These are phyloP conservation scores for Lampropteryx suffumata DNA, from an alignment of 2,888 invertebrate genomes.

Conservation along the genomic window DNA sequence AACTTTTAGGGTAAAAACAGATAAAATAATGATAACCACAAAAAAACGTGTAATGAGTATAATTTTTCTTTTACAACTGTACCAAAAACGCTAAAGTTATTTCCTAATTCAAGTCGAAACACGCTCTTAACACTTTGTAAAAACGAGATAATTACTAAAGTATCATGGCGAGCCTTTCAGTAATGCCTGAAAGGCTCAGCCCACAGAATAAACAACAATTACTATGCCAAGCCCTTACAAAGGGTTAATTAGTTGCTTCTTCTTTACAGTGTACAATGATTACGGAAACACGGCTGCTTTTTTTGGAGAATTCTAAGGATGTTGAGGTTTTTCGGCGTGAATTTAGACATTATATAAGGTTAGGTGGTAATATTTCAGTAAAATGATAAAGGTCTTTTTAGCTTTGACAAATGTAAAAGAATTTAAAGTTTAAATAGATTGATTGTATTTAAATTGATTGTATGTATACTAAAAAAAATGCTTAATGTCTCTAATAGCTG, in stretches of 20 bases:
- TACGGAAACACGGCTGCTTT: conserved; percentile 29
- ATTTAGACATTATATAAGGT: conserved; percentile 1
- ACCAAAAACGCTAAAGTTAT: background rate
- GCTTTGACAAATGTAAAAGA: background rate
- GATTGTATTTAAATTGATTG: no score
- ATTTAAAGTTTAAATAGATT: no score
- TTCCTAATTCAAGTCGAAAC: conserved; percentile 9
- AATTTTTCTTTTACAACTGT: no score
- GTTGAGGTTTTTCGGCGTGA: conserved; percentile 8
- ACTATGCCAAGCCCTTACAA: conserved; percentile 31
- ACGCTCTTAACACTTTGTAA: conserved; percentile 29
- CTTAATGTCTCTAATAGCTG: no score
- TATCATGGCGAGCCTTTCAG: conserved; percentile 29
- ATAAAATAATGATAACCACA: no score
- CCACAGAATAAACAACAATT: conserved; percentile 16
- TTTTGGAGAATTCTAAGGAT: conserved; percentile 26
- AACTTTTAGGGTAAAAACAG: no score
- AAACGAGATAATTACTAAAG: conserved; percentile 32
- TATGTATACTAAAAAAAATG: no score
- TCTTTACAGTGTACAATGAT: conserved; percentile 45
- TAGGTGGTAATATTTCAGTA: background rate
- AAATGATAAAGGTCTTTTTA: background rate
- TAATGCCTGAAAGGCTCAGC: conserved; percentile 29
- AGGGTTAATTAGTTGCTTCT: conserved; percentile 48
- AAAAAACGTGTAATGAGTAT: no score